phyloP scores from a whole-genome alignment of 2,113 vertebrate species.

The Centropus unirufus region DNA sequence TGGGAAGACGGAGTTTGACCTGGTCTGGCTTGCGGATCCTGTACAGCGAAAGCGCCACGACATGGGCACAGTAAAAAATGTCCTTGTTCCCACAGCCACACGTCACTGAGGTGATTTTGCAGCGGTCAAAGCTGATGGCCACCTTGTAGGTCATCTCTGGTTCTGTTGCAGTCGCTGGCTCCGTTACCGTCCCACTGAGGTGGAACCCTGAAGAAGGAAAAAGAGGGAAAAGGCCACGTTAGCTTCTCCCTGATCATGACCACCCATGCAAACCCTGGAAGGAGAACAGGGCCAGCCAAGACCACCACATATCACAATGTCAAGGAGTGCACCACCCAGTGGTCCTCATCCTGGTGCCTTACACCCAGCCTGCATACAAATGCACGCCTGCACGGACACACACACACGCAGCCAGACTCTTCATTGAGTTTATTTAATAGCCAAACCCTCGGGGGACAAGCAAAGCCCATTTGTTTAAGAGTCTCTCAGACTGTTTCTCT shows the following conservation, averaged over 20 bases:
- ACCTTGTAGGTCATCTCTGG: constrained; percentile 94
- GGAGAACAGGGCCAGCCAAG: neutral
- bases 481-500: constrained; percentile 35
- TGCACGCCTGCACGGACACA: neutral
- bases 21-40: constrained; percentile 97
- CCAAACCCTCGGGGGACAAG: constrained; percentile 22
- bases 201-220: constrained; percentile 88
- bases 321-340: neutral
- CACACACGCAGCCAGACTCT: neutral
- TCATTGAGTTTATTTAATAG: constrained; percentile 28
- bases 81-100: constrained; percentile 98
- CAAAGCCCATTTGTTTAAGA: constrained; percentile 53
- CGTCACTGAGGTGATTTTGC: constrained; percentile 98
- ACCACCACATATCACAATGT: rapidly evolving
- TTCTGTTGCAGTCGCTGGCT: constrained; percentile 87
- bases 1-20: constrained; percentile 97
- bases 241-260: neutral
- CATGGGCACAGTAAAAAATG: constrained; percentile 98
- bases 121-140: constrained; percentile 98
- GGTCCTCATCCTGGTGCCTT: neutral
- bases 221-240: neutral
- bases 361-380: neutral
- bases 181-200: constrained; percentile 95
- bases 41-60: constrained; percentile 97
- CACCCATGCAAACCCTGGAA: neutral